Base-by-base conservation (phyloP, 1,140 invertebrate species). In the Maconellicoccus hirsutus region DNA sequence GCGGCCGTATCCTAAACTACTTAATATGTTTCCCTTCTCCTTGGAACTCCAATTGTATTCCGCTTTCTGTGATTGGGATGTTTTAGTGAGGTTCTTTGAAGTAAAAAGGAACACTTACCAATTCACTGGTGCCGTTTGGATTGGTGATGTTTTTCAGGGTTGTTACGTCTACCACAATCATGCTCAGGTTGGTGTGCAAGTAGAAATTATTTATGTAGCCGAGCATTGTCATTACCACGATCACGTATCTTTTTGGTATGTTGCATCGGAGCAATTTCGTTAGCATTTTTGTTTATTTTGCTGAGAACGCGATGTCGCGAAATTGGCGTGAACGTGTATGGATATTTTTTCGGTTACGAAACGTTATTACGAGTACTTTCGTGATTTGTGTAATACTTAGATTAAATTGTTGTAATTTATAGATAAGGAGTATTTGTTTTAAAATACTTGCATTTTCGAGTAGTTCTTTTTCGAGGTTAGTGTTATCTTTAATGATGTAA, bases 21-120 rank as follows among this genome's bases (percentile, higher is more conserved):
- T 66, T 16, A 66, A 22, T 16, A 66, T 66, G 7, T 23, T 23
- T 12, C 61, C 61, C 16, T 66, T 66, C 22, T 23, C 6, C 10
- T 66, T 10, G 3, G 61, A 66, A 16, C 19, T 26, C 61, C 61
- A 66, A 23, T 66, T 66, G 61, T 75, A 75, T 73, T 74, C 76
- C 3, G 61, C 22, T 19, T 16, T 26, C 61, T 66, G 29, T 33
- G 29, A 12, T 33, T n/a, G n/a, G n/a, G n/a, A n/a, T n/a, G n/a
- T n/a, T n/a, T n/a, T n/a, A n/a, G n/a, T n/a, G n/a, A n/a, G n/a
- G n/a, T n/a, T n/a, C n/a, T 8, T 7, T 38, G 6, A 38, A 14
- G 14, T n/a, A n/a, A n/a, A n/a, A n/a, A n/a, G n/a, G 6, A n/a
- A 19, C 52, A 59, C 16, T 22, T 59, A 59, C 52, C 21, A 19